phyloP scores from a whole-genome alignment of 1,140 invertebrate species.

The Drosophila melanogaster region Release_6_plus_ISO1_MT NT_033779.5:15187501-15188000 shows the following conservation, averaged over 20 bases:
- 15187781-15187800: too few relatives aligned
- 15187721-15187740: too few relatives aligned
- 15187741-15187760: too few relatives aligned
- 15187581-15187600: neutral
- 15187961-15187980: constrained; percentile 54
- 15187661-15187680: too few relatives aligned
- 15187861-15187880: constrained; percentile 23
- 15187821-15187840: constrained; percentile 13
- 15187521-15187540: too few relatives aligned
- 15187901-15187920: constrained; percentile 78
- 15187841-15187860: neutral
- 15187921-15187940: constrained; percentile 75
- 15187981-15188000: neutral
- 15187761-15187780: neutral
- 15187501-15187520: too few relatives aligned
- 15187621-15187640: too few relatives aligned
- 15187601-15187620: neutral
- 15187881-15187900: constrained; percentile 45
- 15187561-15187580: too few relatives aligned
- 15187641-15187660: too few relatives aligned
- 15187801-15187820: neutral
- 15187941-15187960: constrained; percentile 78
- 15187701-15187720: too few relatives aligned
- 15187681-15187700: too few relatives aligned
- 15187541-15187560: too few relatives aligned